Conservation (phyloP, 2,888 invertebrate genomes). For the Trissonchulus sp. region DNA sequence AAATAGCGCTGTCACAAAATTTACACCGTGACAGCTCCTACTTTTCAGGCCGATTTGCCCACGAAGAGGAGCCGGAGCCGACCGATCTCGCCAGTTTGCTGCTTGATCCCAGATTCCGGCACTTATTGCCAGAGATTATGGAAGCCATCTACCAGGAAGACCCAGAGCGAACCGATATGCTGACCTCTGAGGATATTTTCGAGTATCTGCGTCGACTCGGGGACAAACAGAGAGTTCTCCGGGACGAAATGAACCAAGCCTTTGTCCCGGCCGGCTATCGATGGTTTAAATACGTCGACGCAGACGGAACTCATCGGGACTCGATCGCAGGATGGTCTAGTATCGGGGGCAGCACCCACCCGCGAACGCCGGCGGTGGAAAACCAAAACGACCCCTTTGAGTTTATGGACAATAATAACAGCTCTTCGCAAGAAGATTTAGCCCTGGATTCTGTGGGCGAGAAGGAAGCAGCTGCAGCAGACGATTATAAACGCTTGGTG, state of each 20-base stretch:
- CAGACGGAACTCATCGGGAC: neutral
- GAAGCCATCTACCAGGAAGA: slow-evolving; percentile 27
- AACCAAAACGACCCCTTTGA: neutral
- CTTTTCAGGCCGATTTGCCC: neutral
- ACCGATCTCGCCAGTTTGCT: slow-evolving; percentile 25
- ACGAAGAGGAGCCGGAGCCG: slow-evolving; percentile 1
- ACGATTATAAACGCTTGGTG: too few species aligned
- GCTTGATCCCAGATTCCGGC: slow-evolving; percentile 21
- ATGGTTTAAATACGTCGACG: slow-evolving; percentile 22
- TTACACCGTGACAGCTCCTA: too few species aligned
- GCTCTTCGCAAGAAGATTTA: neutral
- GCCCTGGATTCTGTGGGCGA: neutral
- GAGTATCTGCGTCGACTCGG: slow-evolving; percentile 23
- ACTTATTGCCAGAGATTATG: slow-evolving; percentile 21
- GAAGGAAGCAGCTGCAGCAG: too few species aligned
- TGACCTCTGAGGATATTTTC: slow-evolving; percentile 19
- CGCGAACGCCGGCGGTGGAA: neutral
- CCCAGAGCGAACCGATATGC: neutral
- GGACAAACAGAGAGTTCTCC: slow-evolving; percentile 22
- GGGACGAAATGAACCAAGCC: slow-evolving; percentile 25
- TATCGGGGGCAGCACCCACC: neutral
- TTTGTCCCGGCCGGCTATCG: slow-evolving; percentile 22
- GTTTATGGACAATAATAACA: neutral
- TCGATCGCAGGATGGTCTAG: neutral
- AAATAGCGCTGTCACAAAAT: too few species aligned